phyloP scores from a whole-genome alignment of 2,113 vertebrate genomes.

The Eurystomus gularis region DNA sequence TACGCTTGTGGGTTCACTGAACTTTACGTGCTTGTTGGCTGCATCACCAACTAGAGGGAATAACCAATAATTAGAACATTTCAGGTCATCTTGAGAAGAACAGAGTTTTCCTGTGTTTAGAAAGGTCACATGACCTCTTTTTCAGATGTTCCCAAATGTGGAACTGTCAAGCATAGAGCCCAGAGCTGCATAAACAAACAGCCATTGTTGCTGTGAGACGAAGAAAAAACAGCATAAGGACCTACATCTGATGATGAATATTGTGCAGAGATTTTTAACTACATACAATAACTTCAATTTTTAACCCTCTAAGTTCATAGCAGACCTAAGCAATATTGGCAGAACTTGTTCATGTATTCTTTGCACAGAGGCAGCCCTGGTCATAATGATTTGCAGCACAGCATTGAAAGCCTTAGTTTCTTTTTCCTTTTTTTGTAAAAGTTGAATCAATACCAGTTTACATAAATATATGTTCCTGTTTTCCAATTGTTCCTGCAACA shows the following conservation, averaged over 20 bases:
- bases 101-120: slow-evolving; percentile 71
- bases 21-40: slow-evolving; percentile 84
- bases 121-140: slow-evolving; percentile 71
- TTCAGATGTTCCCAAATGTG: slow-evolving; percentile 66
- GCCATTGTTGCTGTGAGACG: background rate
- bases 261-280: background rate
- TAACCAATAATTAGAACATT: slow-evolving; percentile 92
- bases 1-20: slow-evolving; percentile 89
- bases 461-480: slow-evolving; percentile 74
- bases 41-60: slow-evolving; percentile 80
- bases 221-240: background rate
- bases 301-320: background rate
- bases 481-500: slow-evolving; percentile 64
- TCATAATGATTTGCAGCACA: slow-evolving; percentile 66
- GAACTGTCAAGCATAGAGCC: slow-evolving; percentile 31
- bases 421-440: background rate
- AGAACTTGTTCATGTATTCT: background rate
- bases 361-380: slow-evolving; percentile 9
- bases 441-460: slow-evolving; percentile 75
- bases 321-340: background rate
- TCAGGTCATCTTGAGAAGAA: slow-evolving; percentile 86
- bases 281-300: background rate
- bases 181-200: slow-evolving; percentile 31
- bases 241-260: background rate
- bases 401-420: slow-evolving; percentile 42